These are phyloP conservation scores for Metacarcinus magister DNA, from an alignment of 2,888 invertebrate species.

Conservation along the genomic window DNA sequence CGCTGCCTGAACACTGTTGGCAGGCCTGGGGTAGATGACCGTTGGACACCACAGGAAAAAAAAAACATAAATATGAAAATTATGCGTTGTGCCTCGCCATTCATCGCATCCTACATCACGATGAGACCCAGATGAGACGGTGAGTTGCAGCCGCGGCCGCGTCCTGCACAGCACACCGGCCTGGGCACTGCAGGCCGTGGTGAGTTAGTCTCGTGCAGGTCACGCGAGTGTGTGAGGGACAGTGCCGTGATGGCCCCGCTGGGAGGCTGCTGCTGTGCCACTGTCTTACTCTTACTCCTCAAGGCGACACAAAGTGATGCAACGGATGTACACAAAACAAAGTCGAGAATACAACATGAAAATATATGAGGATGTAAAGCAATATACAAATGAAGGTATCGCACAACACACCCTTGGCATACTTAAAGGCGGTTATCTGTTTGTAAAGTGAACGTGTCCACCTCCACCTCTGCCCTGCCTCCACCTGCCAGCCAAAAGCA, in stretches of 20 bases:
- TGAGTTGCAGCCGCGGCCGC: neutral
- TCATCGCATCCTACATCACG: neutral
- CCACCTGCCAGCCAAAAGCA: neutral
- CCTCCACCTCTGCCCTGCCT: neutral
- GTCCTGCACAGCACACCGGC: neutral
- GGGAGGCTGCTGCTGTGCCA: neutral
- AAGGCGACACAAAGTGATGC: neutral
- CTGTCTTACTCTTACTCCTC: neutral
- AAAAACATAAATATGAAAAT: neutral
- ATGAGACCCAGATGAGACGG: neutral
- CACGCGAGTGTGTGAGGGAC: neutral
- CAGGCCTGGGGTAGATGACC: conserved; percentile 16
- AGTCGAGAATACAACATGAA: neutral
- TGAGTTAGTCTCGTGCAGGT: neutral
- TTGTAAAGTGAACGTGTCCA: neutral
- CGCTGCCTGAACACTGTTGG: neutral
- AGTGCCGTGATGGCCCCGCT: neutral
- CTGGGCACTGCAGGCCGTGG: neutral
- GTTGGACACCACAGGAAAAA: neutral
- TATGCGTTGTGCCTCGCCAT: neutral
- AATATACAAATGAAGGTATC: neutral
- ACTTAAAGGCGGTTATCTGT: neutral
- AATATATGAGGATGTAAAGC: neutral
- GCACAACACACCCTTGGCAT: neutral
- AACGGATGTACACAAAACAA: neutral